Evolutionary conservation across 2,888 invertebrate species (phyloP), one percentile per base, ranked within the genome.

Genomic region (Scrobipalpa atriplicella): DNA sequence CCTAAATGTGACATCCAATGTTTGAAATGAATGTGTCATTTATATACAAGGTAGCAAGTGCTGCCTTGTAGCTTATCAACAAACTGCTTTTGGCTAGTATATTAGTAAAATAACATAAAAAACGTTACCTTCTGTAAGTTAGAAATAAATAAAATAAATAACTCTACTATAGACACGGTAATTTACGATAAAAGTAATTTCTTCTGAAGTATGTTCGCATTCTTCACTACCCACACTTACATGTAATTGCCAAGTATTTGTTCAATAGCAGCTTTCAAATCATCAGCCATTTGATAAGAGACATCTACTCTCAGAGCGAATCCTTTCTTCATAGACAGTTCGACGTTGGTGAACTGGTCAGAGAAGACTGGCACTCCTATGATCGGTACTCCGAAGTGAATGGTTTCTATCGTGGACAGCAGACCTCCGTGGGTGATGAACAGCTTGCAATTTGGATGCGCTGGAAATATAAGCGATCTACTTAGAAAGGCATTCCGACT

Each of bases 271-370:
- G 51, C 36, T 66, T 76, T 78, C 51, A 88, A 69, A n/a, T 82
- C 75, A 5, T 75, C 68, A 0, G 79, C 74, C n/a, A 84, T 67
- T 18, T 79, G 69, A n/a, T 79, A 73, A 11, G 75, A 69, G 7
- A 86, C 66, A 1, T 75, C 67, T 0, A 86, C 82, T 66, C 73
- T 78, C 10, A 75, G 70, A 0, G 78, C 87, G 19, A 79, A 84
- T 0, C 84, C 87, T 64, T 77, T 83, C 0, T 66, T 68, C 1
- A 79, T 81, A 0, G 83, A 82, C 72, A 77, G 78, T 6, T 82
- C 71, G 8, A 84, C 70, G 39, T 89, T 89, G 0, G 77, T 69
- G 66, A 79, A 82, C 71, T 89, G 89, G 54, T 89, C 89, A 5
- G 73, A 82, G 19, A 75, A 76, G 1, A 81, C 71, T 1, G 86